Evolutionary conservation across 2,888 invertebrate species (phyloP).

Genomic region (Callyntrura guangdongensis): DNA sequence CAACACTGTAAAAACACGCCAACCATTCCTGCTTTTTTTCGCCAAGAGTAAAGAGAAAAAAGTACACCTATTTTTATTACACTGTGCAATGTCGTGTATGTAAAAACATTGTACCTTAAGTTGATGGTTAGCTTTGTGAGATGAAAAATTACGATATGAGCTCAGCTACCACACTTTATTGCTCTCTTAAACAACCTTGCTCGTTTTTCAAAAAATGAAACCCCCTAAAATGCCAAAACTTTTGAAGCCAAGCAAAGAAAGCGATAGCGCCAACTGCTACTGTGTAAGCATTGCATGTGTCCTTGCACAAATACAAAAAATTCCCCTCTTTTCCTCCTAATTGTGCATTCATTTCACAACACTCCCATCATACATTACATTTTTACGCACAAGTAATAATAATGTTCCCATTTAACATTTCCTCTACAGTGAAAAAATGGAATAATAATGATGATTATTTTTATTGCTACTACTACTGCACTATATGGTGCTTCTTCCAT

Average conservation of each 20-base stretch:
- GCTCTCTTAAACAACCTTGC: not conserved
- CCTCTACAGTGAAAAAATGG: constrained; percentile 39
- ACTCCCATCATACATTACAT: constrained; percentile 19
- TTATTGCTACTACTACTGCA: not conserved
- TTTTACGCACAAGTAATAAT: constrained; percentile 25
- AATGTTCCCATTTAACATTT: constrained; percentile 43
- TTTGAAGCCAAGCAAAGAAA: not conserved
- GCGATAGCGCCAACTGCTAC: not conserved
- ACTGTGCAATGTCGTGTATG: too few species aligned
- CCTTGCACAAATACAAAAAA: not conserved
- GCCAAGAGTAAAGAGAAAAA: too few species aligned
- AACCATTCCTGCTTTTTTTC: too few species aligned
- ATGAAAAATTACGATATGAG: not conserved
- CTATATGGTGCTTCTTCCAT: not conserved
- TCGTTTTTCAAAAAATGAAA: not conserved
- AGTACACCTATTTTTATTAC: too few species aligned
- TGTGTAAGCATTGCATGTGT: not conserved
- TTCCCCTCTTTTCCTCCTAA: not conserved
- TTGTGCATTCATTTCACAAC: constrained; percentile 39
- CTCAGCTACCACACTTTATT: not conserved
- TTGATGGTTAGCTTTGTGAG: not conserved
- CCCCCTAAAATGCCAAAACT: too few species aligned
- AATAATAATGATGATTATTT: constrained; percentile 28
- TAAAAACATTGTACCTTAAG: too few species aligned
- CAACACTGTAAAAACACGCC: too few species aligned